Evolutionary conservation across 1,140 invertebrate species (phyloP).

Genomic region (Aphis craccivora): DNA sequence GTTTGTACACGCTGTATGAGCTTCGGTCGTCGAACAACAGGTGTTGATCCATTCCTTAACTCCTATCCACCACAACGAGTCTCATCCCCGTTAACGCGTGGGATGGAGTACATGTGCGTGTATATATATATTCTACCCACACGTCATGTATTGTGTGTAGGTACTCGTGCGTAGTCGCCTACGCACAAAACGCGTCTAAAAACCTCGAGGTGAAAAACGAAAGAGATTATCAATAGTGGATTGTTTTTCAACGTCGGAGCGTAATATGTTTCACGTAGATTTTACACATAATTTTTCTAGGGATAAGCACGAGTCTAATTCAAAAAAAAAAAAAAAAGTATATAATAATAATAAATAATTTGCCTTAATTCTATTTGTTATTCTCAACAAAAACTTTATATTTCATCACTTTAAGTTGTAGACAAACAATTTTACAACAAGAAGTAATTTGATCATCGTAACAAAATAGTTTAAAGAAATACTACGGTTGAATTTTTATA

Average conservation of each 20-base stretch:
- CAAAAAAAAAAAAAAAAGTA: not conserved
- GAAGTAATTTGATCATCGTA: not conserved
- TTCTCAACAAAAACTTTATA: not conserved
- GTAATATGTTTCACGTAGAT: not conserved
- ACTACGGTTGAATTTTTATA: not conserved
- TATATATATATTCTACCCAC: not conserved
- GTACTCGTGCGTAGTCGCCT: not conserved
- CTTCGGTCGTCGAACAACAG: conserved; percentile 14
- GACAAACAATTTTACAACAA: not conserved
- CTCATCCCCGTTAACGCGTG: not conserved
- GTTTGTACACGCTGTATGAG: conserved; percentile 13
- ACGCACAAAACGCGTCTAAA: not conserved
- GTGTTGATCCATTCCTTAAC: conserved; percentile 13
- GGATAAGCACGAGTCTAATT: not conserved
- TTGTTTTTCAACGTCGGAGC: not conserved
- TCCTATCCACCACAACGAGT: not conserved
- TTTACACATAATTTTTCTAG: not conserved
- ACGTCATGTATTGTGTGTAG: not conserved
- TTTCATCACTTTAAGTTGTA: not conserved
- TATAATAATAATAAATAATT: not conserved
- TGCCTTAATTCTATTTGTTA: not conserved
- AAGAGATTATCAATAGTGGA: not conserved
- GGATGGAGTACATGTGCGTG: not conserved
- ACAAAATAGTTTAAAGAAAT: not conserved
- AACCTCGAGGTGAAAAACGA: not conserved